Conservation (phyloP, 1,140 invertebrate genomes). For the Euborellia annulipes region DNA sequence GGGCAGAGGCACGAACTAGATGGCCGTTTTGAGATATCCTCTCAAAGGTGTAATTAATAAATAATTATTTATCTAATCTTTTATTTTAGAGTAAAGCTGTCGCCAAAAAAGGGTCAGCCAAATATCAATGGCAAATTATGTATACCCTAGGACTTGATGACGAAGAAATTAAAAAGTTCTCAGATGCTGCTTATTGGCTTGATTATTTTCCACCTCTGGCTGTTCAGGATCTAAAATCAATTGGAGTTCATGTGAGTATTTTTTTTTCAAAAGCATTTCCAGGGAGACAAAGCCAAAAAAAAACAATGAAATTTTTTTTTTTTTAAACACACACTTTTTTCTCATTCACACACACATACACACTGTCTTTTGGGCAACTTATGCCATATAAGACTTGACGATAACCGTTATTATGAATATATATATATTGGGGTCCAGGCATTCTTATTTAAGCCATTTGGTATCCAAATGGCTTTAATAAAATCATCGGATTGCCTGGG, state of each 20-base stretch:
- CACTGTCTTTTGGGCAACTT: too few relatives aligned
- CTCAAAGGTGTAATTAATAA: too few relatives aligned
- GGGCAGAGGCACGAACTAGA: not conserved
- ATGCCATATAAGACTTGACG: too few relatives aligned
- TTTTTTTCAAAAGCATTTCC: conserved; percentile 3
- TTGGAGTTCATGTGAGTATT: conserved; percentile 75
- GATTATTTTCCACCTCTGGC: conserved; percentile 90
- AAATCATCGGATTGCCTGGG: too few relatives aligned
- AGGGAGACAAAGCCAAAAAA: too few relatives aligned
- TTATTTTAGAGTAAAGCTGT: conserved; percentile 81
- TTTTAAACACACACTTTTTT: too few relatives aligned
- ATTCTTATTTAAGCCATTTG: too few relatives aligned
- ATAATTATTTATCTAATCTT: conserved; percentile 8
- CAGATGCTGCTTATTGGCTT: conserved; percentile 82
- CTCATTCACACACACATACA: too few relatives aligned
- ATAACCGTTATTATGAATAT: too few relatives aligned
- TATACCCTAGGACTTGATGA: conserved; percentile 73
- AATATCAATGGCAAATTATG: conserved; percentile 99
- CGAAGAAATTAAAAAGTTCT: conserved; percentile 86
- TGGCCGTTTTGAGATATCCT: not conserved
- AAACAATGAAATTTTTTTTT: too few relatives aligned
- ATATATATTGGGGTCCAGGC: too few relatives aligned
- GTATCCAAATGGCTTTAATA: too few relatives aligned
- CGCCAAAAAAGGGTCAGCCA: conserved; percentile 75
- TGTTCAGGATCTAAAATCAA: conserved; percentile 67